A percentile compares a stretch with the other conserved stretches of the same genome.
Evolutionary conservation across 2,888 invertebrate species (phyloP).

Genomic region (Palloptera scutellata): DNA sequence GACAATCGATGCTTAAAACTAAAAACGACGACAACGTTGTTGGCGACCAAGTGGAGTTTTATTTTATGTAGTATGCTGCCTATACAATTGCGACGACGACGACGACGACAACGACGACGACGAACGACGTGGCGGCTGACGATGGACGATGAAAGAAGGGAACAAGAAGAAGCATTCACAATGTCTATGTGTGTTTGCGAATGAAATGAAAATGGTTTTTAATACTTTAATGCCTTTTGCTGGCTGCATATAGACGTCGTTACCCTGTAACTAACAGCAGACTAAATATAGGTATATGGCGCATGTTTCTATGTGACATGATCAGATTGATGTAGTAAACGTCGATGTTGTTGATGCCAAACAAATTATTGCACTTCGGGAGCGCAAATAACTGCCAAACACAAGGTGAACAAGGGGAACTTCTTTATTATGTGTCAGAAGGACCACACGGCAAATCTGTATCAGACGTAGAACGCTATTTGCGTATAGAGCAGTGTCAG

Average conservation of each 20-base stretch:
- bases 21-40: constrained; percentile 9
- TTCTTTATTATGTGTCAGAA: too few species aligned
- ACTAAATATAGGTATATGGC: constrained; percentile 6
- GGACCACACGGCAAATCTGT: too few species aligned
- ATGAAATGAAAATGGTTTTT: constrained; percentile 31
- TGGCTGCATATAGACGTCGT: constrained; percentile 19
- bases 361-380: too few species aligned
- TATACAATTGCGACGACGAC: too few species aligned
- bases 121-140: constrained; percentile 4
- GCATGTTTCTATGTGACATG: too few species aligned
- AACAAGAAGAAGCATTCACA: too few species aligned
- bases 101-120: constrained; percentile 17
- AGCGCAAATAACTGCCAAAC: too few species aligned
- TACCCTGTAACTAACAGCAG: not conserved
- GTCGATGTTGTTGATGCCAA: too few species aligned
- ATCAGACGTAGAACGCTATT: too few species aligned
- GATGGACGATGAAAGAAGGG: not conserved
- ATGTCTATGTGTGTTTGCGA: constrained; percentile 9
- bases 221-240: constrained; percentile 32
- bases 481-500: too few species aligned
- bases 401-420: too few species aligned
- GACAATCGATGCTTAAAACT: not conserved
- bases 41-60: not conserved
- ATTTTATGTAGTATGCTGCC: constrained; percentile 12
- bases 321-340: too few species aligned